Evolutionary conservation across 2,113 vertebrate species (phyloP), one percentile per base, ranked within the genome.

Genomic region (Tiliqua scincoides): DNA sequence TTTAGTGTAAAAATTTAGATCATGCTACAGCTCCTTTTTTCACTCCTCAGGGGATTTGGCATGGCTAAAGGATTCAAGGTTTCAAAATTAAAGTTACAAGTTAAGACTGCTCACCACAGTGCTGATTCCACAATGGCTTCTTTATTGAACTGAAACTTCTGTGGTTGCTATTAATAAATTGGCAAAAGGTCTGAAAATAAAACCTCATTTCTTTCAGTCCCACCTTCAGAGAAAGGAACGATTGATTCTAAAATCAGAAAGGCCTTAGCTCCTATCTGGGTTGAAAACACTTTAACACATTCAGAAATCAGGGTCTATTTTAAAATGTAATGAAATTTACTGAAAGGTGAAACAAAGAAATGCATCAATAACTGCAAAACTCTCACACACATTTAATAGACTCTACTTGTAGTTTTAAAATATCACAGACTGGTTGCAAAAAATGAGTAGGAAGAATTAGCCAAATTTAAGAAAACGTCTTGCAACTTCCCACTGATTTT

Each of bases 101-200:
- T 52, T 23, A 72, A 88, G 90, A 32, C 27, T 62, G 0, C 1
- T 15, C 57, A 88, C 63, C 62, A 89, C 32, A 85, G 37, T 3
- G 35, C 59, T 37, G 40, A 79, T 27, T 48, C 27, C 70, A 87
- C 74, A 90, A 59, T 2, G 79, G 32, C 72, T 40, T 54, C 21
- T 88, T 48, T 3, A 15, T 0, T 85, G 30, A 27, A 27, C 78
- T 4, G 52, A n/a, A 23, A 17, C 77, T 71, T 14, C 52, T 59
- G 30, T 70, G 75, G 75, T 8, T 10, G 37, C 82, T 84, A 17
- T 63, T 85, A 91, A 87, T 61, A 86, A 15, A 87, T 62, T 1
- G 8, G 54, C 37, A 85, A 57, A 21, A 82, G 73, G 0, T 87
- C 10, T 73, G 80, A 78, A 86, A 61, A 35, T 32, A 8, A 68